phyloP scores from a whole-genome alignment of 2,797 vertebrate species.

The Odontamblyopus rebecca region DNA sequence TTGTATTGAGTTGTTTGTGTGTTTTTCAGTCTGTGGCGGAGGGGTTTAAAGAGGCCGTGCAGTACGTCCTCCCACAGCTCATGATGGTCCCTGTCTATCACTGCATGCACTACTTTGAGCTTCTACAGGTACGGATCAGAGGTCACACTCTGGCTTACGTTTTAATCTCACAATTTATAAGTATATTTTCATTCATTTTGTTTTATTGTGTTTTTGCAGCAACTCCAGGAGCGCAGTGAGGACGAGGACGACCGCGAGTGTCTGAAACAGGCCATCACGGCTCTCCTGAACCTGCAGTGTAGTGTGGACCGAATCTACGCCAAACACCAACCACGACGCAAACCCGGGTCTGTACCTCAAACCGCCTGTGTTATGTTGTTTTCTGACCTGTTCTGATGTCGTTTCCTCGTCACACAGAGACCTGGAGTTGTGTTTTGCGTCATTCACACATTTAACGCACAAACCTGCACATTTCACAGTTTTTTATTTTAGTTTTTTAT shows the following conservation, averaged over 20 bases:
- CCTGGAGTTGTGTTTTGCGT: no score
- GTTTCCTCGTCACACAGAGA: no score
- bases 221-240: constrained; percentile 92
- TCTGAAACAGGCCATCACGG: constrained; percentile 95
- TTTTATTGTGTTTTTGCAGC: constrained; percentile 69
- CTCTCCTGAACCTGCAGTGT: constrained; percentile 93
- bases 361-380: no score
- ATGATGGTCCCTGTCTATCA: constrained; percentile 98
- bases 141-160: background rate
- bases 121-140: constrained; percentile 86
- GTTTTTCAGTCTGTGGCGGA: constrained; percentile 87
- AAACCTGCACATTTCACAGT: no score
- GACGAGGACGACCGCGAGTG: constrained; percentile 94
- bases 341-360: constrained; percentile 81
- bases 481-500: no score
- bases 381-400: no score
- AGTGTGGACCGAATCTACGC: constrained; percentile 95
- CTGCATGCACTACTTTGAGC: constrained; percentile 98
- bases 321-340: constrained; percentile 90
- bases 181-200: background rate
- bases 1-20: background rate
- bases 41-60: constrained; percentile 95
- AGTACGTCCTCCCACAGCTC: constrained; percentile 94
- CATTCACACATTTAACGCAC: no score
- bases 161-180: background rate